Evolutionary conservation across 64 coral and sea anemone genomes (phyloP), one percentile per base, ranked within the genome.

Genomic region (Astreopora myriophthalma): DNA sequence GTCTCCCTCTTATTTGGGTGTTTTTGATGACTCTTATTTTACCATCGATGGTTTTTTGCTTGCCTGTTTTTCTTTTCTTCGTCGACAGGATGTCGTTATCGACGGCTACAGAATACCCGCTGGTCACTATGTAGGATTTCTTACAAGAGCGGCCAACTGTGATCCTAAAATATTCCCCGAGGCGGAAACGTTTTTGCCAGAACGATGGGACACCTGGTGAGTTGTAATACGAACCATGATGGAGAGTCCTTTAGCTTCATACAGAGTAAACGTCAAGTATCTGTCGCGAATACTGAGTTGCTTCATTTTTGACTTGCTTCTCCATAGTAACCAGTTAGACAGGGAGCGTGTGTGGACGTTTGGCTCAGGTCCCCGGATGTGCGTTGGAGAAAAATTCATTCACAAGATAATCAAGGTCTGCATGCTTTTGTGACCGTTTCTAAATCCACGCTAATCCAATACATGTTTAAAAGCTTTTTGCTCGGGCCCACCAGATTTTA

Each of bases 121-220:
- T 48, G 97, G 97, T 46, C 93, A 91, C 61, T 91, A 94, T 34
- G 94, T 99, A 14, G 97, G 79, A 9, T 93, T 94, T 42, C 85
- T 99, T 0, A 99, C 97, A 84, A 85, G 85, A 81, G 88, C 86
- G 10, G 93, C 97, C 29, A 99, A 99, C 86, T 91, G 87, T 58
- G 97, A 99, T 29, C 94, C 97, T 0, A 96, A 86, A 49, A 84
- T 99, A 77, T 99, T 99, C 36, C 94, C 91, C 20, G 91, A 96
- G 5, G 73, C 97, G 34, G 87, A 93, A 28, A 92, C 73, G 66
- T 99, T 99, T 85, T 75, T 93, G 26, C 97, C 97, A 22, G 94
- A 99, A 86, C 90, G 97, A 88, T 99, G 97, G 97, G 85, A 94
- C 62, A 93, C 94, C 48, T 90, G 81, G 97, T 96, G 64, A 93